Percentiles rank a stretch among this genome's conserved stretches.
These are phyloP conservation scores for Allacma fusca DNA, from an alignment of 2,888 invertebrate species.

Conservation along the genomic window DNA sequence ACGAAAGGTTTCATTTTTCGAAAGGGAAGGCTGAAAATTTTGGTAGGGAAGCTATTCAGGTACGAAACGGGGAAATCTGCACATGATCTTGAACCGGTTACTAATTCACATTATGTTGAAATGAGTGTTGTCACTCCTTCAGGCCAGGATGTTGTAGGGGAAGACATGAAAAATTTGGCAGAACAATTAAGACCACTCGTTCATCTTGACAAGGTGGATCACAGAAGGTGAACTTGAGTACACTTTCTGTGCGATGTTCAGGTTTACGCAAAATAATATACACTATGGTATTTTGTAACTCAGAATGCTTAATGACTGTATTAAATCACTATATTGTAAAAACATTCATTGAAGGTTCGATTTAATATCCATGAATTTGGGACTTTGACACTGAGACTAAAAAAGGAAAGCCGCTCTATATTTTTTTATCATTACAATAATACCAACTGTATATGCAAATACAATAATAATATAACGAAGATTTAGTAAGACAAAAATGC, in stretches of 20 bases:
- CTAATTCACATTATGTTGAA: slow-evolving; percentile 92
- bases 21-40: slow-evolving; percentile 96
- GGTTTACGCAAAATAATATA: neutral
- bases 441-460: slow-evolving; percentile 25
- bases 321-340: neutral
- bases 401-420: slow-evolving; percentile 23
- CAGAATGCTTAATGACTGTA: too few species aligned
- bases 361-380: slow-evolving; percentile 38
- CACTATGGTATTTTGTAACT: too few species aligned
- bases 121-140: slow-evolving; percentile 88
- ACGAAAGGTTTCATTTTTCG: slow-evolving; percentile 93
- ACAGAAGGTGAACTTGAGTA: slow-evolving; percentile 64
- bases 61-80: slow-evolving; percentile 74
- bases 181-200: slow-evolving; percentile 93
- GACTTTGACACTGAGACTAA: slow-evolving; percentile 20
- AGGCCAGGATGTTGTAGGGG: slow-evolving; percentile 93
- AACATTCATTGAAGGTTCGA: neutral
- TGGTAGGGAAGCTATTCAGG: slow-evolving; percentile 92
- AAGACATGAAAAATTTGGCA: slow-evolving; percentile 94
- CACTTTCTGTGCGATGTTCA: neutral
- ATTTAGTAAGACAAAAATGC: slow-evolving; percentile 32
- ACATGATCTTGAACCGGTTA: slow-evolving; percentile 80
- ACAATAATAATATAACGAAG: slow-evolving; percentile 16
- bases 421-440: slow-evolving; percentile 5
- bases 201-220: slow-evolving; percentile 91